phyloP scores from a whole-genome alignment of 2,888 invertebrate species.

The Xylota sylvarum region DNA sequence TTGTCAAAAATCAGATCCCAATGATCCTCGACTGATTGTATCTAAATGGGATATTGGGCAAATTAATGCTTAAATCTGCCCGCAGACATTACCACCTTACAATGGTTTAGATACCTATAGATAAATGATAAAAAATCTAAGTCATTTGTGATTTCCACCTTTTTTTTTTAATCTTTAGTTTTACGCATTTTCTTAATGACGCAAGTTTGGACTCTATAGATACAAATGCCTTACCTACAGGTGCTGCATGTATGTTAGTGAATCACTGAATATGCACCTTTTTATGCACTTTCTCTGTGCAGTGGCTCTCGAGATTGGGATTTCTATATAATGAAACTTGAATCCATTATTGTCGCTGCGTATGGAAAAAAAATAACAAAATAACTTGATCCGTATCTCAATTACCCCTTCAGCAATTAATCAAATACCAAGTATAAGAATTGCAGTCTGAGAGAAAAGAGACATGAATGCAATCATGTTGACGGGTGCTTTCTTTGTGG shows the following conservation, averaged over 20 bases:
- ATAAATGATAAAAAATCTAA: too few relatives aligned
- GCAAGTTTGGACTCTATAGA: conserved; percentile 16
- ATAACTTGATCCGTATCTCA: conserved; percentile 45
- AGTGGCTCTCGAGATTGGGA: conserved; percentile 10
- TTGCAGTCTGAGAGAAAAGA: conserved; percentile 9
- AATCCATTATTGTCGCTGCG: conserved; percentile 9
- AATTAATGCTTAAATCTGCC: background rate
- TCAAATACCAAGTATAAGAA: conserved; percentile 53
- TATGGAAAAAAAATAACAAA: background rate
- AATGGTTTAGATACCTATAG: background rate
- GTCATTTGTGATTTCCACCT: conserved; percentile 1
- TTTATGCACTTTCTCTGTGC: conserved; percentile 56
- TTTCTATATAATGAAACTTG: conserved; percentile 9
- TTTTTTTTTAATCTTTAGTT: background rate
- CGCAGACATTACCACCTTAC: background rate
- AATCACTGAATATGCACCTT: conserved; percentile 40
- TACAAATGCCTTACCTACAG: conserved; percentile 26
- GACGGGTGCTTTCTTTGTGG: conserved; percentile 24
- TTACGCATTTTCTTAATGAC: conserved; percentile 23
- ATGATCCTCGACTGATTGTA: background rate
- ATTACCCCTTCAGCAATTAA: conserved; percentile 56
- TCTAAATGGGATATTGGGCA: background rate
- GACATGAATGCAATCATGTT: background rate
- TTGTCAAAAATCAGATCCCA: background rate
- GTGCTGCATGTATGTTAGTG: conserved; percentile 26